These are phyloP conservation scores for Pocillopora meandrina DNA, from an alignment of 92 coral and sea anemone species.

Conservation along the genomic window DNA sequence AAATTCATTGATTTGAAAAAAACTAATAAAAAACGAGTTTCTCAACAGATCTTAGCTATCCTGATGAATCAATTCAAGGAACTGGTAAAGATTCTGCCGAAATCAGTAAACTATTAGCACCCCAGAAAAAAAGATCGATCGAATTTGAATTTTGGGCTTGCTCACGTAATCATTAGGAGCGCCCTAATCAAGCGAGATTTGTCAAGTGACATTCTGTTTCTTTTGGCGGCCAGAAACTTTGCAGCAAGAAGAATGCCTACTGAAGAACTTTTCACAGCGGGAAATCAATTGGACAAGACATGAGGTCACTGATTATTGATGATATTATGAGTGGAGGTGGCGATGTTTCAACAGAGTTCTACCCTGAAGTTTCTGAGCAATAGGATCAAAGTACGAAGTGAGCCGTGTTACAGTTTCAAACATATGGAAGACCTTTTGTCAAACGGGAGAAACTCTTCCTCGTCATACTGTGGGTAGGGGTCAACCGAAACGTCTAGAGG, in stretches of 20 bases:
- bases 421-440: not conserved
- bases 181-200: too few relatives aligned
- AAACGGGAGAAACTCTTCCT: too few relatives aligned
- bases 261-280: not conserved
- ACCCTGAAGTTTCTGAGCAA: not conserved
- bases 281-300: not conserved
- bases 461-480: not conserved
- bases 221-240: not conserved
- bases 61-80: too few relatives aligned
- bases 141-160: too few relatives aligned
- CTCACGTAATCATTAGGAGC: too few relatives aligned
- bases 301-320: not conserved
- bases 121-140: too few relatives aligned
- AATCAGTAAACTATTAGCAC: too few relatives aligned
- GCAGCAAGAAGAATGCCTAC: not conserved
- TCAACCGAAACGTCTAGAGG: not conserved
- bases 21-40: too few relatives aligned
- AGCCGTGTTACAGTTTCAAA: constrained; percentile 1
- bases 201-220: too few relatives aligned
- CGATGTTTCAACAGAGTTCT: not conserved
- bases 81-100: too few relatives aligned
- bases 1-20: too few relatives aligned
- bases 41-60: too few relatives aligned
- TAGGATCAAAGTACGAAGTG: not conserved
- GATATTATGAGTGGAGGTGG: not conserved